phyloP scores from a whole-genome alignment of 2,113 vertebrate genomes.

The Ellobius talpinus region DNA sequence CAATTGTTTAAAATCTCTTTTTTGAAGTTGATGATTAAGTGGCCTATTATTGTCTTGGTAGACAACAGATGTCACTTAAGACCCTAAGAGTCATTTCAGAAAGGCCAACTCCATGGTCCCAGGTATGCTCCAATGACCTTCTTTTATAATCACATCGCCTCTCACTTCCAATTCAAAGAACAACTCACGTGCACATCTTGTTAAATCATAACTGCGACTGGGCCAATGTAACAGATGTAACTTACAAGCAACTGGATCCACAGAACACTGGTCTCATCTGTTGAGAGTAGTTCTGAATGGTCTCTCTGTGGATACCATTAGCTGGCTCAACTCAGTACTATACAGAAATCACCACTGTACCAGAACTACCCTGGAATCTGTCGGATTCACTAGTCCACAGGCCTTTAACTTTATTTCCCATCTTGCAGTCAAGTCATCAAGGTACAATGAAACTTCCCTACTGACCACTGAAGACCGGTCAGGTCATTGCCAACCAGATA shows the following conservation, averaged over 20 bases:
- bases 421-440: not conserved
- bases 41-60: not conserved
- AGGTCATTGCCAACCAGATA: not conserved
- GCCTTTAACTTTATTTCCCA: not conserved
- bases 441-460: not conserved
- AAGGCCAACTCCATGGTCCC: not conserved
- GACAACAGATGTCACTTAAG: not conserved
- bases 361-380: not conserved
- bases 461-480: not conserved
- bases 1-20: not conserved
- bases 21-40: not conserved
- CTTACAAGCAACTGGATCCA: not conserved
- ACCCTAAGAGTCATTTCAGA: not conserved
- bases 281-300: not conserved
- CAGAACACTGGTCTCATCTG: not conserved
- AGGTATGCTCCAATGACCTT: not conserved
- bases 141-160: not conserved
- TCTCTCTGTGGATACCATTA: not conserved
- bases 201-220: not conserved
- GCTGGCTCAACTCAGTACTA: not conserved
- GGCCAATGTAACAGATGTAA: not conserved
- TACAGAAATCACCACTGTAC: not conserved
- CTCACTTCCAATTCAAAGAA: not conserved
- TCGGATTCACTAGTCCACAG: not conserved
- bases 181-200: not conserved